These are phyloP conservation scores for Aplysia californica DNA, from an alignment of 1,140 invertebrate genomes.

Conservation along the genomic window DNA sequence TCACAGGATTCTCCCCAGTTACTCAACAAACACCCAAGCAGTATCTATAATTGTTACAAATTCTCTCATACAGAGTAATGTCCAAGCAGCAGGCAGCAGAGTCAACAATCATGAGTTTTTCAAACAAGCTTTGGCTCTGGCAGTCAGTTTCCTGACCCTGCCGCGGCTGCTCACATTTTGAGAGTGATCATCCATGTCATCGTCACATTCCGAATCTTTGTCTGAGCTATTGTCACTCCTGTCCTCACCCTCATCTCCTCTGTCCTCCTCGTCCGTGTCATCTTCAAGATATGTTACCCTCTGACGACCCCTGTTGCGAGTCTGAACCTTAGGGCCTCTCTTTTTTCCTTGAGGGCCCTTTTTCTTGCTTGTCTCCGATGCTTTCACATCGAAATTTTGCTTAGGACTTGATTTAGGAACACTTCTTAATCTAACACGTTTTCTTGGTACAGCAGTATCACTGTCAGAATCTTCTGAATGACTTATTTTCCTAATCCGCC, in stretches of 20 bases:
- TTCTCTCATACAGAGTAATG: too few species aligned
- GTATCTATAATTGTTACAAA: too few species aligned
- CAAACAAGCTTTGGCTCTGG: slow-evolving; percentile 80
- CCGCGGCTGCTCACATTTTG: slow-evolving; percentile 82
- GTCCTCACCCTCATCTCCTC: slow-evolving; percentile 28
- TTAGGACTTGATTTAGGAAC: background rate
- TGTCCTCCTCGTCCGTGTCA: slow-evolving; percentile 44
- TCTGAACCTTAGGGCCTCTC: slow-evolving; percentile 25
- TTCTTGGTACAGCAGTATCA: background rate
- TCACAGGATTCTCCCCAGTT: too few species aligned
- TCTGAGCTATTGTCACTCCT: slow-evolving; percentile 24
- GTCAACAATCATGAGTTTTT: too few species aligned
- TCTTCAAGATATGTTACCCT: slow-evolving; percentile 65
- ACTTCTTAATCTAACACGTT: background rate
- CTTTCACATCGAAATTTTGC: background rate
- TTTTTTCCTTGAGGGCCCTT: background rate
- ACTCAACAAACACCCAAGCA: too few species aligned
- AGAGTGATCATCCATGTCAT: slow-evolving; percentile 45
- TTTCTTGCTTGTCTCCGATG: background rate
- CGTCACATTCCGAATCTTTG: slow-evolving; percentile 30
- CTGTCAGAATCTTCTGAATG: background rate
- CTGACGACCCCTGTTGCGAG: slow-evolving; percentile 62
- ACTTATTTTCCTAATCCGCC: background rate
- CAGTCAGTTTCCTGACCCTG: slow-evolving; percentile 83
- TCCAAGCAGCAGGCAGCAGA: too few species aligned